Evolutionary conservation across 2,888 invertebrate species (phyloP).

Genomic region (Portevinia maculata): DNA sequence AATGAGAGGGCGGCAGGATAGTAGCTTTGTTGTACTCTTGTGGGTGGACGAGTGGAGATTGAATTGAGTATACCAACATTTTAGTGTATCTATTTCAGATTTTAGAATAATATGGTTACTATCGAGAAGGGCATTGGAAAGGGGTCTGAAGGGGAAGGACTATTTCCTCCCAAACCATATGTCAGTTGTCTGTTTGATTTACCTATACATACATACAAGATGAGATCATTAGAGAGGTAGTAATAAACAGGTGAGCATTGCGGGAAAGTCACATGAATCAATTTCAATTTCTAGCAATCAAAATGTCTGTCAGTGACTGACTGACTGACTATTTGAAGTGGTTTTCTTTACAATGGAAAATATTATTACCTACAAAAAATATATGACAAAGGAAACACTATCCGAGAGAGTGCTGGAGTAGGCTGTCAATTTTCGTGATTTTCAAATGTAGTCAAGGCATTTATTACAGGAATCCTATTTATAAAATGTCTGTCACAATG

Average conservation of each 20-base stretch:
- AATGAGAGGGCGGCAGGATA: too few relatives aligned
- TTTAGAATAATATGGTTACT: background rate
- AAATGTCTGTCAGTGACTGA: background rate
- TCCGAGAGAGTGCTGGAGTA: background rate
- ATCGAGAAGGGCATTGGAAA: constrained; percentile 3
- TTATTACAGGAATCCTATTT: background rate
- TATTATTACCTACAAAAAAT: background rate
- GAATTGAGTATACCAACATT: background rate
- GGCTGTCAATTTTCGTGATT: too few relatives aligned
- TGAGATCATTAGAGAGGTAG: background rate
- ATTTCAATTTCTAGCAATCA: background rate
- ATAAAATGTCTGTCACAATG: background rate
- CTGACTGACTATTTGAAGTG: background rate
- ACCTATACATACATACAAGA: background rate
- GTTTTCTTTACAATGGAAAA: background rate
- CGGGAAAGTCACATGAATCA: constrained; percentile 4
- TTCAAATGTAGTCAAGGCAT: background rate
- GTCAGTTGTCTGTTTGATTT: constrained; percentile 45
- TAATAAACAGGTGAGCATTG: background rate
- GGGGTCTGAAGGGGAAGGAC: constrained; percentile 32
- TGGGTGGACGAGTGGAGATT: background rate
- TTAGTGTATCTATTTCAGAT: constrained; percentile 6
- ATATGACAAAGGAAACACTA: background rate
- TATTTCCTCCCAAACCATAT: constrained; percentile 31
- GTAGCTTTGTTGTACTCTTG: constrained; percentile 1